These are phyloP conservation scores for Petrolisthes cinctipes DNA, from an alignment of 2,888 invertebrate genomes.

Conservation along the genomic window DNA sequence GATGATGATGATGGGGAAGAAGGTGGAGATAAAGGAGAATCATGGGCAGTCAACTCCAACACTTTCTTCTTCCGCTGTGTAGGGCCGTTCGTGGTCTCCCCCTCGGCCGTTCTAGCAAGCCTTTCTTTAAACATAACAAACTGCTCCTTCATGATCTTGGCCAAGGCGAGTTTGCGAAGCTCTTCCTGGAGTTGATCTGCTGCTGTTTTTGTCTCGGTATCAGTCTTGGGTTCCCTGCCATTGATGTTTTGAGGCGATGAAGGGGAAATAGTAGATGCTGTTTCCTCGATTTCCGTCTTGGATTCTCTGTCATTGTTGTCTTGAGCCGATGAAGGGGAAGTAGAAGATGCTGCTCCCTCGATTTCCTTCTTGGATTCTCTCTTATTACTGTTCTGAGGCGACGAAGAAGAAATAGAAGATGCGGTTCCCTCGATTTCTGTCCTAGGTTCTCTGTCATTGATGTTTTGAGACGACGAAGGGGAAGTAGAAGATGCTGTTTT, in stretches of 20 bases:
- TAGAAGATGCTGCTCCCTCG: background rate
- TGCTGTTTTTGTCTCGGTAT: background rate
- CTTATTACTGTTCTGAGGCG: background rate
- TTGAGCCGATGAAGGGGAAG: too few relatives aligned
- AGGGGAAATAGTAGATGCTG: background rate
- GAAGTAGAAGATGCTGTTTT: background rate
- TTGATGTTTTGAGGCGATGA: background rate
- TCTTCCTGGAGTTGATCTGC: background rate
- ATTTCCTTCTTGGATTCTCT: background rate
- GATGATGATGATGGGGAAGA: background rate
- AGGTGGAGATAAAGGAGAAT: background rate
- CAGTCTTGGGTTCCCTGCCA: background rate
- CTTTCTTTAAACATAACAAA: constrained; percentile 39
- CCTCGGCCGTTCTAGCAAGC: constrained; percentile 15
- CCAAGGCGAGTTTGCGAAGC: background rate
- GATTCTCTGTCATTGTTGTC: background rate
- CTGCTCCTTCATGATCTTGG: constrained; percentile 42
- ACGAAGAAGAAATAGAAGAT: background rate
- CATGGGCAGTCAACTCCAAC: background rate
- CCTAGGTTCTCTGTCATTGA: background rate
- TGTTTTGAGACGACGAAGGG: background rate
- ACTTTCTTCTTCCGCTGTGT: background rate
- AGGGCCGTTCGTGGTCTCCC: background rate
- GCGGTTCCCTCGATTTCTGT: background rate
- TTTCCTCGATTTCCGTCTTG: background rate